Base-by-base conservation (phyloP, 2,888 invertebrate species). In the Andrena marginata region DNA sequence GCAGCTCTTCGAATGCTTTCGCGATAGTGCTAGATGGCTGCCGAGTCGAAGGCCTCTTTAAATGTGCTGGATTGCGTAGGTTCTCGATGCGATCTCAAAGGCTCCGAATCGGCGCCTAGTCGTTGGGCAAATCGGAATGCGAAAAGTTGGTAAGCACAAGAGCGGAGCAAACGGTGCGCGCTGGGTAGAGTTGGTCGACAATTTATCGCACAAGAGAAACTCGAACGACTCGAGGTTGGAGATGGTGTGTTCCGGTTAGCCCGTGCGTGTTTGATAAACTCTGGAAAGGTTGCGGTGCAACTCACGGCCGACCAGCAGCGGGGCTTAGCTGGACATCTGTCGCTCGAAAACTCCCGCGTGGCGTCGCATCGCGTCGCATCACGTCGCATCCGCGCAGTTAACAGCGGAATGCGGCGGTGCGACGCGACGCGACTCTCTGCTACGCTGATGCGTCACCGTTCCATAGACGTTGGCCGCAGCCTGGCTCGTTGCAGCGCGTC, bases 321-420 rank as follows among this genome's bases (percentile, higher is more conserved):
- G 68, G 78, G 81, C 82, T 79, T 31, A 42, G 74, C 64, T 29
- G 74, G 77, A 81, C 86, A 81, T 81, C 86, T 69, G 87, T 76
- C 84, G 67, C 69, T 48, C 64, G 48, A 64, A 80, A 73, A 73
- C 75, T 72, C 72, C 64, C 26, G 60, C 62, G 31, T 16, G 13
- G 42, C 42, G 13, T 42, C 42, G 42, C 42, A 4, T 42, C 16
- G 16, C 42, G 13, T 42, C 42, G 42, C 42, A 5, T 42, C 42
- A 13, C 42, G 42, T 42, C 13, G 42, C 42, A 13, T 60, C 49
- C 49, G 73, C 59, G 85, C 63, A 48, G 76, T 76, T 78, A 68
- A 68, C 76, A 49, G 1, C 16, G 42, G 54, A 62, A 35, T 81
- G 65, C 82, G 42, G 35, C 51, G 70, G 48, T 68, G 69, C 69